Base-by-base conservation (phyloP, 37 sponge, comb jelly and placozoan genomes). In the Dysidea cf. avara region DNA sequence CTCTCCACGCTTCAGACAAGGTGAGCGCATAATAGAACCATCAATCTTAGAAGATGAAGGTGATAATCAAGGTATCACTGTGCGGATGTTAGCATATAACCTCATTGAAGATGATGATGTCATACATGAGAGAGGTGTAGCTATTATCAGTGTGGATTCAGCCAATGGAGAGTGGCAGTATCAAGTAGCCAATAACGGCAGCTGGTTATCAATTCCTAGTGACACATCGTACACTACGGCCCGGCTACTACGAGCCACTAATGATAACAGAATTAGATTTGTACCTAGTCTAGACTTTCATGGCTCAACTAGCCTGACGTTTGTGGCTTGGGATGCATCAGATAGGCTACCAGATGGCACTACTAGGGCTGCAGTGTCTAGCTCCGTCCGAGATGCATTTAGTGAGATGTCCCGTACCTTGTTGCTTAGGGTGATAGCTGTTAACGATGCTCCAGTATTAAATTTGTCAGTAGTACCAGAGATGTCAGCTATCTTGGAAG, bases 361-460 rank as follows among this genome's bases (percentile, higher is more conserved):
- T 2, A 61, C 37, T 30, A 62, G 79, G n/a, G 64, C 52, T 2
- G 68, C 83, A 4, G 33, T 75, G 0, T 69, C 87, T 0, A 58
- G 22, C 3, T 53, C 53, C 35, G 57, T 47, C 7, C 74, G 74
- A 16, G 77, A 85, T 60, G 67, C 95, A 20, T 86, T 90, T 57
- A 86, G 95, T 54, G 33, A 36, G 6, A 84, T 87, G 20, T 66
- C 69, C 5, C 73, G 84, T 24, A 71, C 73, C 3, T 31, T 94
- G 29, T 72, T 68, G 25, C 30, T 87, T 17, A 28, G 58, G 60
- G 68, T 94, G 0, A 69, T 90, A 25, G 85, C 95, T 7, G 87
- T 94, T 11, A 94, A 94, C 56, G 91, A 94, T 82, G 84, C 95
- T 39, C 95, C 95, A n/a, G 81, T 89, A 14, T 36, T 94, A 13